phyloP scores from a whole-genome alignment of 2,888 invertebrate species.

The Subacronicta megacephala region DNA sequence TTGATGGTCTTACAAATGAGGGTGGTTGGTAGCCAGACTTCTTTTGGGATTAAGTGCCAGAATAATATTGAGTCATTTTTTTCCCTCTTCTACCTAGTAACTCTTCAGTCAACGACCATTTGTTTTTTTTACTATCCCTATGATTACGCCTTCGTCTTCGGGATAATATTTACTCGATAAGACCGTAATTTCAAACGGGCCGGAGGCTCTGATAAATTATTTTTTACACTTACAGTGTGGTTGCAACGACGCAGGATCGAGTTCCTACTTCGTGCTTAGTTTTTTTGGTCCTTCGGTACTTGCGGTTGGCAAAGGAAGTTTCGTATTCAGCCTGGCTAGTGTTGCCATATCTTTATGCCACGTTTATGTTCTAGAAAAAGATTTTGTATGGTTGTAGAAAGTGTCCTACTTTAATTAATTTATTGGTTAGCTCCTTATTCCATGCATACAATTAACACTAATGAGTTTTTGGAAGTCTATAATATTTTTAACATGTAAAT shows the following conservation, averaged over 20 bases:
- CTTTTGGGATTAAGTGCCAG: neutral
- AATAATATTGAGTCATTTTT: neutral
- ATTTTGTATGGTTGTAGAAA: neutral
- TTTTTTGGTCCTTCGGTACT: constrained; percentile 66
- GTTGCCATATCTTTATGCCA: constrained; percentile 37
- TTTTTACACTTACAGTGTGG: constrained; percentile 67
- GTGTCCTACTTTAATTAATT: neutral
- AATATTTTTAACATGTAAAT: neutral
- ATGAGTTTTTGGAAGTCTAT: neutral
- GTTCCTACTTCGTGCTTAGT: constrained; percentile 71
- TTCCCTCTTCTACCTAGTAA: too few relatives aligned
- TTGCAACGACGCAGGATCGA: constrained; percentile 72
- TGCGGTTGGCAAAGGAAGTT: constrained; percentile 84
- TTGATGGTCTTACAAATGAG: too few relatives aligned
- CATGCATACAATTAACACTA: neutral
- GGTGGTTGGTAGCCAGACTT: too few relatives aligned
- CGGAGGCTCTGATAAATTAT: constrained; percentile 27
- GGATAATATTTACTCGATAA: constrained; percentile 47
- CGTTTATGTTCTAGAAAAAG: neutral
- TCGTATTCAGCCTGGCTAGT: constrained; percentile 62
- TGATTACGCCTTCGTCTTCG: constrained; percentile 23
- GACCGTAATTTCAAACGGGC: constrained; percentile 38
- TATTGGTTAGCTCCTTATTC: neutral
- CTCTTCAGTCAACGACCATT: neutral
- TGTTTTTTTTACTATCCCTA: constrained; percentile 29